A percentile compares a stretch with the other conserved stretches of the same genome.
phyloP scores from a whole-genome alignment of 53 echinoderm and acorn worm species.

The Apostichopus leukothele region DNA sequence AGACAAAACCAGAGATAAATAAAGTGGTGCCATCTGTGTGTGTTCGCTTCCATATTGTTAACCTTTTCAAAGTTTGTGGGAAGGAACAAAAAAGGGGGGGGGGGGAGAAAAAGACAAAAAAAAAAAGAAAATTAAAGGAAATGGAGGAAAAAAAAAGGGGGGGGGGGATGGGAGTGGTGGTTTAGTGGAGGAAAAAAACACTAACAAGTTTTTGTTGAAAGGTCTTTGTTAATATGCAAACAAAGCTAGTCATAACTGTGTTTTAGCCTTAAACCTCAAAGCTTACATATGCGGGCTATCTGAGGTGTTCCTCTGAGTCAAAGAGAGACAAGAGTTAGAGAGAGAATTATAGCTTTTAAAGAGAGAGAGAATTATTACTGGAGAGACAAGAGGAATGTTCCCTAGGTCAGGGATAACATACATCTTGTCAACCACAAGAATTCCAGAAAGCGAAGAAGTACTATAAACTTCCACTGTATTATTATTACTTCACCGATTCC shows the following conservation, averaged over 20 bases:
- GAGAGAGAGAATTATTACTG: conserved; percentile 14
- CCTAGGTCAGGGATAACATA: conserved; percentile 31
- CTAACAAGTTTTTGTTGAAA: conserved; percentile 28
- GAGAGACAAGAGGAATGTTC: background rate
- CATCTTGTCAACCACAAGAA: conserved; percentile 35
- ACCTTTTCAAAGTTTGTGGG: background rate
- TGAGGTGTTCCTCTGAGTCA: background rate
- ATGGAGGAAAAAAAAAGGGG: background rate
- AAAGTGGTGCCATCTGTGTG: conserved; percentile 31
- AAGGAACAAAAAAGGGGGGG: background rate
- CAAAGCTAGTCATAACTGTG: conserved; percentile 1
- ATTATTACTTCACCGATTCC: too few relatives aligned
- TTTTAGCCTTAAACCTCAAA: background rate
- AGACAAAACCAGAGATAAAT: conserved; percentile 31
- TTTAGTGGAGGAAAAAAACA: background rate
- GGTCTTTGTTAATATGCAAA: conserved; percentile 45
- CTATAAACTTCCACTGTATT: too few relatives aligned
- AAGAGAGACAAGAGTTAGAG: background rate
- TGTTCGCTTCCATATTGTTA: conserved; percentile 3
- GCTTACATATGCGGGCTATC: background rate
- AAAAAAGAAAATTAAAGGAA: background rate
- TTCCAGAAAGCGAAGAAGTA: background rate
- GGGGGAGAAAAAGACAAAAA: background rate
- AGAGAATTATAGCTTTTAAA: conserved; percentile 4
- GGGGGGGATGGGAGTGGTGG: background rate